phyloP scores from a whole-genome alignment of 2,888 invertebrate species.

The Ceraclea dissimilis region DNA sequence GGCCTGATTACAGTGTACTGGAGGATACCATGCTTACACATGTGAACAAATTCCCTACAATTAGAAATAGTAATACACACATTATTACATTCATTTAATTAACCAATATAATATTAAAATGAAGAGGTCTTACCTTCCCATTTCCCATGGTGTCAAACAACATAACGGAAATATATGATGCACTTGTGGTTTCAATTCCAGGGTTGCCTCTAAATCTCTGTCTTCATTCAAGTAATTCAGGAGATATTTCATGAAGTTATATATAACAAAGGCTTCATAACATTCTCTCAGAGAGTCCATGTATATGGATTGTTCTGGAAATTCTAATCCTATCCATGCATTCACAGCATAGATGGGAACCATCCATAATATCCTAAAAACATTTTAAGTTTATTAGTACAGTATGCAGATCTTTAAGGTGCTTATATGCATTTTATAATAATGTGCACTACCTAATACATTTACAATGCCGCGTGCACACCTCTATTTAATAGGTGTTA shows the following conservation, averaged over 20 bases:
- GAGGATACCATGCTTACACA: slow-evolving; percentile 93
- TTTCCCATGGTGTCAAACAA: slow-evolving; percentile 86
- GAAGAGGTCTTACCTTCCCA: slow-evolving; percentile 61
- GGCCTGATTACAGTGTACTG: slow-evolving; percentile 92
- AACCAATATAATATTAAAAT: not conserved
- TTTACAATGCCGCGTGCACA: too few species aligned
- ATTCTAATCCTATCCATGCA: slow-evolving; percentile 86
- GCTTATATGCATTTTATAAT: too few species aligned
- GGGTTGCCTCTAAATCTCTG: slow-evolving; percentile 74
- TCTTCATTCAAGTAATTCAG: slow-evolving; percentile 83
- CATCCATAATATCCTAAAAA: slow-evolving; percentile 88
- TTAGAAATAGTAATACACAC: slow-evolving; percentile 10
- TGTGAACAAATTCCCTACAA: slow-evolving; percentile 81
- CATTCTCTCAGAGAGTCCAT: slow-evolving; percentile 90
- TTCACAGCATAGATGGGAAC: slow-evolving; percentile 94
- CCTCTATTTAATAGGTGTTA: too few species aligned
- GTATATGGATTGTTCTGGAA: slow-evolving; percentile 83
- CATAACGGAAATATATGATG: slow-evolving; percentile 88
- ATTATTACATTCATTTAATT: too few species aligned
- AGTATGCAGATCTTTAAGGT: too few species aligned
- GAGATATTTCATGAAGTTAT: slow-evolving; percentile 94
- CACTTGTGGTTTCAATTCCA: slow-evolving; percentile 77
- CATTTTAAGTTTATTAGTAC: too few species aligned
- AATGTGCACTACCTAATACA: too few species aligned
- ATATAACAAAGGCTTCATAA: slow-evolving; percentile 96